Evolutionary conservation across 1,140 invertebrate species (phyloP), one percentile per base, ranked within the genome.

Genomic region (Panonychus citri): DNA sequence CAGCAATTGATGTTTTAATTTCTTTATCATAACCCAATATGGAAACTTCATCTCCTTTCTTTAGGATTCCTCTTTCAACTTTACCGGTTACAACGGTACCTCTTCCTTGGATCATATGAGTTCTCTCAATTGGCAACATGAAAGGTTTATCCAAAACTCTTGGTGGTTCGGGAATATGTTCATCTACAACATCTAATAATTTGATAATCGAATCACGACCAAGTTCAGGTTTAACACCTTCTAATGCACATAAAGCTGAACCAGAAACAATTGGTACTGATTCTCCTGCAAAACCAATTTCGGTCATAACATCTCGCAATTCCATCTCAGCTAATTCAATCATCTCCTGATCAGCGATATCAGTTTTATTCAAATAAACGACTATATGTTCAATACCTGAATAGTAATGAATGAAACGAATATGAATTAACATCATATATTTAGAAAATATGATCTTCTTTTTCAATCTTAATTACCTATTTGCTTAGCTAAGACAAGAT

Each of bases 111-210:
- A 98, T 96, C 0, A 85, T 83, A 67, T 91, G 90, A 0, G 85
- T 81, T 65, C 80, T 78, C 70, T 99, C 95, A 34, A 97, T 79
- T 1, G 94, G 86, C 65, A 99, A 67, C 58, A 88, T 72, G 70
- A 96, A 96, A 3, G 93, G 88, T 70, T 94, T 93, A 64, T 96
- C 90, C 50, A 95, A 71, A 59, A 94, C 86, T 66, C 95, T 75
- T 2, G 78, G 66, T 28, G 95, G 95, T 51, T 82, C 82, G 17
- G 90, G 87, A 67, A 99, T 90, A 66, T 81, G 75, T 15, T 66
- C 66, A 68, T 99, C 95, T 15, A 99, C 75, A 60, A 81, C 80
- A 51, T 84, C 77, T 30, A 99, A 68, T n/a, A 99, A 73, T 66
- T 93, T 76, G 7, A 78, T 59, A 54, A 99, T 80, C 0, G 89